Evolutionary conservation across 2,113 vertebrate species (phyloP).

Genomic region (Amblyopsis rosae): DNA sequence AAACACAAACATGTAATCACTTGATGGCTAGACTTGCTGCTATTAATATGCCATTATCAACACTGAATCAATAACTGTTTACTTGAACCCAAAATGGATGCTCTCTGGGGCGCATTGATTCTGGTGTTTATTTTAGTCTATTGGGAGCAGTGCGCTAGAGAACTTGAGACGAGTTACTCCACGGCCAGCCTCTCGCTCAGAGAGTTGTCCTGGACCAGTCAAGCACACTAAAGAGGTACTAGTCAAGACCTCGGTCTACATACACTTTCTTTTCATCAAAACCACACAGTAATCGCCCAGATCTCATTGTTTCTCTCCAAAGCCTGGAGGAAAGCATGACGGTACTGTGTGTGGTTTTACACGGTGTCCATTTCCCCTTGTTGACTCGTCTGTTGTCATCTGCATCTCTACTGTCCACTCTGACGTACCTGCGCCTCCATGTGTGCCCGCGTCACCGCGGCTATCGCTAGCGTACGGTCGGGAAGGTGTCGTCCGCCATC

Average conservation of each 20-base stretch:
- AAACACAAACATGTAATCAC: background rate
- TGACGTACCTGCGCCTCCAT: constrained; percentile 29
- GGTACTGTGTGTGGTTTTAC: too few relatives aligned
- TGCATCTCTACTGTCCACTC: constrained; percentile 1
- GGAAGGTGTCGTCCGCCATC: constrained; percentile 88
- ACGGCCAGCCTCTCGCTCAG: constrained; percentile 44
- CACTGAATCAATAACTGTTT: too few relatives aligned
- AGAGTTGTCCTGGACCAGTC: constrained; percentile 62
- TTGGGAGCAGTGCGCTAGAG: constrained; percentile 25
- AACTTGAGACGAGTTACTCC: constrained; percentile 12
- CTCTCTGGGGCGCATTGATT: constrained; percentile 10
- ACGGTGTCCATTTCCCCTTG: background rate
- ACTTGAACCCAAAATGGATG: background rate
- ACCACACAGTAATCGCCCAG: too few relatives aligned
- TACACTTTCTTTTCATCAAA: background rate
- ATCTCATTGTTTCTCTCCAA: too few relatives aligned
- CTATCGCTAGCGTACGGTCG: constrained; percentile 86
- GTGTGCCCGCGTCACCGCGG: constrained; percentile 42
- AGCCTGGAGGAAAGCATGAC: too few relatives aligned
- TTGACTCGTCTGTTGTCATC: constrained; percentile 11
- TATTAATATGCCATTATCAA: too few relatives aligned
- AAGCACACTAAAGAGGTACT: constrained; percentile 74
- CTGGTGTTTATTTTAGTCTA: constrained; percentile 59
- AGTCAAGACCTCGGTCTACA: background rate
- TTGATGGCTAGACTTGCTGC: background rate